These are phyloP conservation scores for Cephus nigrinus DNA, from an alignment of 2,888 invertebrate species.

Conservation along the genomic window DNA sequence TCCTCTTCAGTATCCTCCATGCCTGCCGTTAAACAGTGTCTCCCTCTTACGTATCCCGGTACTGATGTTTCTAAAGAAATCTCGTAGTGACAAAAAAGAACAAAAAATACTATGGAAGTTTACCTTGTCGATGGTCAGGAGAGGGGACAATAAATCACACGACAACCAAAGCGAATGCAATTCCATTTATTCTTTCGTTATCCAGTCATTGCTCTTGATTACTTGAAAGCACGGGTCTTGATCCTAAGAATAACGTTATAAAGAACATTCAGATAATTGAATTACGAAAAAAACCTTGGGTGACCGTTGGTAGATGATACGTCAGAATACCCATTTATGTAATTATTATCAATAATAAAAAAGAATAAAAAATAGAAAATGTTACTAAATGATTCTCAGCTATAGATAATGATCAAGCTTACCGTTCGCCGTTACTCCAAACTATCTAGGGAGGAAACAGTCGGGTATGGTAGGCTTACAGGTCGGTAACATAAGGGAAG, in stretches of 20 bases:
- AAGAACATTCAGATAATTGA: background rate
- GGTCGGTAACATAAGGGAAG: background rate
- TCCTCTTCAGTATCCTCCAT: background rate
- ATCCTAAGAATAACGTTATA: background rate
- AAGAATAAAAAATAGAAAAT: background rate
- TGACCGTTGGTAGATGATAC: background rate
- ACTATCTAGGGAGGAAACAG: no score
- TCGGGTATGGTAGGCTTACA: background rate
- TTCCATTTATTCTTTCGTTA: background rate
- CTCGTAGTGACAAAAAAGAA: background rate
- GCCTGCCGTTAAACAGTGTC: background rate
- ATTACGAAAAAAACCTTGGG: background rate
- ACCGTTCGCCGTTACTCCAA: no score
- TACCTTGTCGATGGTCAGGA: background rate
- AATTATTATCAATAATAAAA: background rate
- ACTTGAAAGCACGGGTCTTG: background rate
- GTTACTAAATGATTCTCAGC: background rate
- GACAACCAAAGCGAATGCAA: background rate
- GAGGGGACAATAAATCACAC: background rate
- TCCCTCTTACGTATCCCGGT: background rate
- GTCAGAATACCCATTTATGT: background rate
- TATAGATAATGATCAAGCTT: no score
- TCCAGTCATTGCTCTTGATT: background rate
- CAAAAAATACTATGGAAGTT: background rate
- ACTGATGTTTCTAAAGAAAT: background rate